Percentiles rank a stretch among this genome's conserved stretches.
Conservation (phyloP, 2,797 vertebrate genomes). For the Pseudochirops corinnae region DNA sequence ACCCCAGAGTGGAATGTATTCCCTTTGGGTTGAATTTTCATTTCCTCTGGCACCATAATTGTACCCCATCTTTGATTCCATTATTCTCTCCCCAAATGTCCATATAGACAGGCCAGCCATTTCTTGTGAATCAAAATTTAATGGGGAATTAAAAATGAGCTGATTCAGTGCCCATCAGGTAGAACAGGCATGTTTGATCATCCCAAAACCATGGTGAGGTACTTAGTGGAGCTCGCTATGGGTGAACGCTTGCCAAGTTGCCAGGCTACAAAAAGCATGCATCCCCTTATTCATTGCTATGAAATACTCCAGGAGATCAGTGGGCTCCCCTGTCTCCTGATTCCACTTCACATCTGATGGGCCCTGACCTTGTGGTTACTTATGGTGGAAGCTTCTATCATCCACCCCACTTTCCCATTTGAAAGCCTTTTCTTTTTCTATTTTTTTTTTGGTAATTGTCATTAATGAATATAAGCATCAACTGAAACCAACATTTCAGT, state of each 20-base stretch:
- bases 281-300: neutral
- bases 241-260: conserved; percentile 16
- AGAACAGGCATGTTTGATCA: conserved; percentile 32
- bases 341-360: neutral
- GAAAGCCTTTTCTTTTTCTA: neutral
- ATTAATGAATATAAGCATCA: neutral
- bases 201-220: neutral
- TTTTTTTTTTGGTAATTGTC: neutral
- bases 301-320: neutral
- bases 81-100: neutral
- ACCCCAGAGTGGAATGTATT: neutral
- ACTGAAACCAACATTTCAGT: neutral
- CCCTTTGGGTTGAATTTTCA: neutral
- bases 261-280: conserved; percentile 65
- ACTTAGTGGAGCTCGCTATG: conserved; percentile 13
- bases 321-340: neutral
- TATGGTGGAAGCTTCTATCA: neutral
- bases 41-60: neutral
- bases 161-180: neutral
- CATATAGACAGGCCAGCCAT: neutral
- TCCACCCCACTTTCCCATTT: neutral
- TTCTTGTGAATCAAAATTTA: neutral
- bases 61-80: neutral
- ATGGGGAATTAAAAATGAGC: conserved; percentile 17
- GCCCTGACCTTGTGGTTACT: neutral